Conservation (phyloP, 1,140 invertebrate species). For the Globodera ellingtonae region DNA sequence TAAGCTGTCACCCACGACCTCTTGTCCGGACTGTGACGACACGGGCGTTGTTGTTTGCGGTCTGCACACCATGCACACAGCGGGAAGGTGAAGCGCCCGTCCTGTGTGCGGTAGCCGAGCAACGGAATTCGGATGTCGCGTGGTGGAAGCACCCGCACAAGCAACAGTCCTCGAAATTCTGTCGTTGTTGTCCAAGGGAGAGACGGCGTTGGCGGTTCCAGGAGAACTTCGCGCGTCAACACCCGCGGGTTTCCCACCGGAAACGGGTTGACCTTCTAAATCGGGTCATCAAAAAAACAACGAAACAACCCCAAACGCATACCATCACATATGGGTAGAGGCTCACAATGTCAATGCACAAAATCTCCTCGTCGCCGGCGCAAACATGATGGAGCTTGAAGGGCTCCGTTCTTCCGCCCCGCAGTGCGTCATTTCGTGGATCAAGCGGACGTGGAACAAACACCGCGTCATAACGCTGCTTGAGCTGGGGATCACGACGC, state of each 20-base stretch:
- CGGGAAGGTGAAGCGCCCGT: neutral
- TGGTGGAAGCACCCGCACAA: neutral
- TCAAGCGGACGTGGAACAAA: neutral
- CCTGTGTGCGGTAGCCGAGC: conserved; percentile 3
- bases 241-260: conserved; percentile 1
- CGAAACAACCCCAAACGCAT: too few species aligned
- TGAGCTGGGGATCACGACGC: neutral
- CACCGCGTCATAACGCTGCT: neutral
- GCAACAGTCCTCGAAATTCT: neutral
- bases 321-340: neutral
- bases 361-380: neutral
- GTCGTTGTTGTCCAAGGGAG: neutral
- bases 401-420: neutral
- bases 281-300: too few species aligned
- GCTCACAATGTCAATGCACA: neutral
- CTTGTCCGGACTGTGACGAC: neutral
- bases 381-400: neutral
- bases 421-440: neutral
- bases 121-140: neutral
- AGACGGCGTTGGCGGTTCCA: neutral
- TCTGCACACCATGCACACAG: neutral
- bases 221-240: neutral
- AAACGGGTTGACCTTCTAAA: conserved; percentile 1
- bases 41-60: neutral
- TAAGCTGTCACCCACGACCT: conserved; percentile 5